Conservation (phyloP, 2,113 vertebrate genomes). For the Gasterosteus aculeatus region DNA sequence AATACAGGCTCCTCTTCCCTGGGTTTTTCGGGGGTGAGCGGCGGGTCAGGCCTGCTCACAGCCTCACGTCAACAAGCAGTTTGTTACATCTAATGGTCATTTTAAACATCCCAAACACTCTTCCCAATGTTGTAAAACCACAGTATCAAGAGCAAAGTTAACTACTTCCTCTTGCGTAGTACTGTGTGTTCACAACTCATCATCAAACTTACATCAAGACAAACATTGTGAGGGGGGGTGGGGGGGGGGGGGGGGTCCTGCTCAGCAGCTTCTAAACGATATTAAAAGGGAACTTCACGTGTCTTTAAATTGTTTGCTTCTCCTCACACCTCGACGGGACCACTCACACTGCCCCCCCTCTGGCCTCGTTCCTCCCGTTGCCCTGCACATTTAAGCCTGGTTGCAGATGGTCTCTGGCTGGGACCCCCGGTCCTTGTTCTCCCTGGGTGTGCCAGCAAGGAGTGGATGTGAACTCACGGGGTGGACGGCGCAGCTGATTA, state of each 20-base stretch:
- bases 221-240: background rate
- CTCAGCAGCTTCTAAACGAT: background rate
- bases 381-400: background rate
- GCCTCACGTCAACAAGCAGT: too few relatives aligned
- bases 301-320: background rate
- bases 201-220: background rate
- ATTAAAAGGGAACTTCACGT: background rate
- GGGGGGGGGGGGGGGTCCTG: too few relatives aligned
- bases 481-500: conserved; percentile 62
- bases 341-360: background rate
- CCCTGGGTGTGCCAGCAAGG: conserved; percentile 25
- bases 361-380: background rate
- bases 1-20: conserved; percentile 69
- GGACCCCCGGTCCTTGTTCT: background rate
- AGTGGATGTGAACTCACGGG: conserved; percentile 60
- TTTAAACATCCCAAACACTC: too few relatives aligned
- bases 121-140: too few relatives aligned
- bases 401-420: conserved; percentile 17
- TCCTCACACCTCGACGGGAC: background rate
- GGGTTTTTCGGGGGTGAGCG: conserved; percentile 56
- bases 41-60: conserved; percentile 76
- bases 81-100: too few relatives aligned
- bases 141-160: too few relatives aligned
- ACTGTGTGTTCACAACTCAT: too few relatives aligned
- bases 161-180: too few relatives aligned